phyloP scores from a whole-genome alignment of 2,888 invertebrate species.

The Torymus tubicola region DNA sequence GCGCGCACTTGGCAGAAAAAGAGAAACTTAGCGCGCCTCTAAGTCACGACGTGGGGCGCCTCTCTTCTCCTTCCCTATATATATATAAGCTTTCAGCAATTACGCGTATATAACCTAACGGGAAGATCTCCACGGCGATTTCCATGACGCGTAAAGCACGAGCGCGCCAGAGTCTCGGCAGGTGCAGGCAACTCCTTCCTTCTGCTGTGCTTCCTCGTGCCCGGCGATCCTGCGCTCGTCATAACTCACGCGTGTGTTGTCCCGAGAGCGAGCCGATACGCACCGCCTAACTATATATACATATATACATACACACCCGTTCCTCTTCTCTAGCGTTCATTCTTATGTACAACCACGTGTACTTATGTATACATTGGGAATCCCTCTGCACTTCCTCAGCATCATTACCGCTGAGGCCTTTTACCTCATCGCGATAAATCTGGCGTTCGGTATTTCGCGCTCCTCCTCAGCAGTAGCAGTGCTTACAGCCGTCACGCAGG shows the following conservation, averaged over 20 bases:
- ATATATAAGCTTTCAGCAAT: slow-evolving; percentile 23
- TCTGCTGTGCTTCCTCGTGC: slow-evolving; percentile 25
- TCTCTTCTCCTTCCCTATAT: background rate
- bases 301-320: too few species aligned
- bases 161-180: background rate
- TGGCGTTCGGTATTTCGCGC: slow-evolving; percentile 5
- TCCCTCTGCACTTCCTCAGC: background rate
- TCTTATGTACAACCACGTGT: too few species aligned
- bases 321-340: too few species aligned
- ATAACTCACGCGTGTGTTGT: slow-evolving; percentile 27
- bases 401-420: background rate
- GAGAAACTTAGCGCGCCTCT: slow-evolving; percentile 21
- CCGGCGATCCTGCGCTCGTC: slow-evolving; percentile 15
- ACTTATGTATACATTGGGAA: too few species aligned
- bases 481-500: background rate
- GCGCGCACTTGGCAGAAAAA: background rate
- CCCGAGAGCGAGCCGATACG: background rate
- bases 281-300: too few species aligned
- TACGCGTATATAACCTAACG: background rate
- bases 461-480: too few species aligned
- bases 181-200: background rate
- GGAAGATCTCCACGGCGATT: slow-evolving; percentile 15
- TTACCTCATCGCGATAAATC: too few species aligned
- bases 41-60: slow-evolving; percentile 11
- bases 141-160: slow-evolving; percentile 10